These are phyloP conservation scores for Apoda limacodes DNA, from an alignment of 2,888 invertebrate species.

Conservation along the genomic window DNA sequence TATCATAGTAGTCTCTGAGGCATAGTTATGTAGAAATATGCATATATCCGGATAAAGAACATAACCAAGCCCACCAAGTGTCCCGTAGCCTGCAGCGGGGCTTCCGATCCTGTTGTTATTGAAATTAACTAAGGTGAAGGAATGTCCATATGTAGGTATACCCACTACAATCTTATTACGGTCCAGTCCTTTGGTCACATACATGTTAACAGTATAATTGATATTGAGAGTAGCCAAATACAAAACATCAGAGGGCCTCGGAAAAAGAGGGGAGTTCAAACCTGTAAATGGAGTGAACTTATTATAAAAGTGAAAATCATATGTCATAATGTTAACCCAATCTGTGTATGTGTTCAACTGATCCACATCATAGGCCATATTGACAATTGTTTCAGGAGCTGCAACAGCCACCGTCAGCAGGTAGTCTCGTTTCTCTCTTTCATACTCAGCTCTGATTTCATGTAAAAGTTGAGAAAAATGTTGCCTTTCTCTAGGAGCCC, in stretches of 20 bases:
- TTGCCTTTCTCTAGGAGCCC: constrained; percentile 65
- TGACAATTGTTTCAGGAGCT: constrained; percentile 80
- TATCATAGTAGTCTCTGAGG: constrained; percentile 49
- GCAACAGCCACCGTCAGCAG: constrained; percentile 83
- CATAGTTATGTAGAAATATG: constrained; percentile 67
- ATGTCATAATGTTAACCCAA: constrained; percentile 91
- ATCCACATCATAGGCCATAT: constrained; percentile 81
- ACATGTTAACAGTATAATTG: constrained; percentile 85
- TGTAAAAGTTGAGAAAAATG: constrained; percentile 81
- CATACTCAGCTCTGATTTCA: constrained; percentile 78
- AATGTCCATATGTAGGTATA: constrained; percentile 89
- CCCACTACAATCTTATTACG: constrained; percentile 84
- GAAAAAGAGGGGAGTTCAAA: constrained; percentile 84
- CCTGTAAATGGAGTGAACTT: constrained; percentile 85
- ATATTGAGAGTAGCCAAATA: constrained; percentile 80
- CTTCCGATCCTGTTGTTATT: constrained; percentile 76
- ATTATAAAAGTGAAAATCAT: constrained; percentile 88
- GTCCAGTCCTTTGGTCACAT: constrained; percentile 80
- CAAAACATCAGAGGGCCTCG: constrained; percentile 68
- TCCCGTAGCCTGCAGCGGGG: constrained; percentile 78
- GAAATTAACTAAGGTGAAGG: constrained; percentile 76
- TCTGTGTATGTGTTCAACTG: constrained; percentile 85
- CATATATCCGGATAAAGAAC: constrained; percentile 79
- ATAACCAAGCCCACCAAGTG: constrained; percentile 77
- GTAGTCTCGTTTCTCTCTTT: constrained; percentile 68